A percentile compares a stretch with the other conserved stretches of the same genome.
Evolutionary conservation across 2,888 invertebrate species (phyloP).

Genomic region (Charanyca ferruginea): DNA sequence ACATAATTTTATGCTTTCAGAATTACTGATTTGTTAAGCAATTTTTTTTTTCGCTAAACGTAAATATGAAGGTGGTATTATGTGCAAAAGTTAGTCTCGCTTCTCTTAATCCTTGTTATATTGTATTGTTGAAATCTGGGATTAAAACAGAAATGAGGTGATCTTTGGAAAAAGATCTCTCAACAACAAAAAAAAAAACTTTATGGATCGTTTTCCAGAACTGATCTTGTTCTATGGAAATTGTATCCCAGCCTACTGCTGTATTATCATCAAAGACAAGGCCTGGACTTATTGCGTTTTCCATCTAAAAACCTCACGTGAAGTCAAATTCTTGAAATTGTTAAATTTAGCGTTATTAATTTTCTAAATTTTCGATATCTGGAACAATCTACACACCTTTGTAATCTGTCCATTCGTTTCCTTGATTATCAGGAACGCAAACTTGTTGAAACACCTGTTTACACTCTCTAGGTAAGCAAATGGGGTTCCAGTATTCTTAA

Average conservation of each 20-base stretch:
- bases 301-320: not conserved
- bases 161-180: conserved; percentile 15
- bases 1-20: conserved; percentile 27
- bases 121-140: conserved; percentile 1
- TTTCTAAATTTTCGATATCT: not conserved
- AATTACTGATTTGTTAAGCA: conserved; percentile 16
- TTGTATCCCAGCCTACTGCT: not conserved
- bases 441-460: conserved; percentile 28
- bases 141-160: not conserved
- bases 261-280: no score
- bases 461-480: conserved; percentile 48
- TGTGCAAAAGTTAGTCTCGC: conserved; percentile 3
- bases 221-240: not conserved
- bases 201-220: not conserved
- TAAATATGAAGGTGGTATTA: conserved; percentile 16
- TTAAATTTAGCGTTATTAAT: not conserved
- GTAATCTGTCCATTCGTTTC: conserved; percentile 38
- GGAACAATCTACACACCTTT: not conserved
- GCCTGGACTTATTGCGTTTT: no score
- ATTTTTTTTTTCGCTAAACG: conserved; percentile 26
- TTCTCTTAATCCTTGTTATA: not conserved
- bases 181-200: not conserved
- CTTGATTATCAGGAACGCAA: conserved; percentile 22
- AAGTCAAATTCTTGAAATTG: not conserved
- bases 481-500: conserved; percentile 45